Evolutionary conservation across 2,888 invertebrate genomes (phyloP).

Genomic region (Melinopterus prodromus): DNA sequence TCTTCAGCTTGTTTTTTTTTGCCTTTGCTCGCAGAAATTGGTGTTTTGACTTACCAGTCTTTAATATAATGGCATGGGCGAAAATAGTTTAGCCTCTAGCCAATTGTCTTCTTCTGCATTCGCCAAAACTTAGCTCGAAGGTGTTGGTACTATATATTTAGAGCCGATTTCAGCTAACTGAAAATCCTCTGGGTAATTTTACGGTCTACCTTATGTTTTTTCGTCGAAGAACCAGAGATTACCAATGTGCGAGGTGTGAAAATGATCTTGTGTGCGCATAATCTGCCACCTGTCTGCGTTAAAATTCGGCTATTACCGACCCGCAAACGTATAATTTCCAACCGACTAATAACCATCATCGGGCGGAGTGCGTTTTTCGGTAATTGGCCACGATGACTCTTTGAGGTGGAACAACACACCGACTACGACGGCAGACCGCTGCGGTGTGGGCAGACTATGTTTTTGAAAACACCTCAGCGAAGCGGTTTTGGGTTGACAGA

Average conservation of each 20-base stretch:
- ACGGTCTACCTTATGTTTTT: background rate
- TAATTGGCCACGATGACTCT: constrained; percentile 8
- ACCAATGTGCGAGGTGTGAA: constrained; percentile 20
- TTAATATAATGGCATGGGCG: too few species aligned
- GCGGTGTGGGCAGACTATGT: constrained; percentile 18
- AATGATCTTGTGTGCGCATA: constrained; percentile 13
- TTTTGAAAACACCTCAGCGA: background rate
- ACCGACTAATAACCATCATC: constrained; percentile 20
- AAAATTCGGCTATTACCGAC: constrained; percentile 19
- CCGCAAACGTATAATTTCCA: constrained; percentile 18
- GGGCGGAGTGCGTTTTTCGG: constrained; percentile 20
- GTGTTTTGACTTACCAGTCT: too few species aligned
- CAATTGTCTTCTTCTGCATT: too few species aligned
- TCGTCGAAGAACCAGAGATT: constrained; percentile 12
- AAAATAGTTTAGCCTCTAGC: too few species aligned
- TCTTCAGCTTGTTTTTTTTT: too few species aligned
- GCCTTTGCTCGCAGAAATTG: too few species aligned
- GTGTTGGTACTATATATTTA: too few species aligned
- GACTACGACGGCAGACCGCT: background rate
- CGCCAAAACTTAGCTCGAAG: too few species aligned
- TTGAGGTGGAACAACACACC: background rate
- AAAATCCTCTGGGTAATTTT: too few species aligned
- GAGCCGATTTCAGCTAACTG: too few species aligned
- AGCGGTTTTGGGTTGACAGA: constrained; percentile 45
- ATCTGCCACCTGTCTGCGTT: constrained; percentile 20